A percentile compares a stretch with the other conserved stretches of the same genome.
Evolutionary conservation across 2,888 invertebrate species (phyloP).

Genomic region (Himalopsyche anomala): DNA sequence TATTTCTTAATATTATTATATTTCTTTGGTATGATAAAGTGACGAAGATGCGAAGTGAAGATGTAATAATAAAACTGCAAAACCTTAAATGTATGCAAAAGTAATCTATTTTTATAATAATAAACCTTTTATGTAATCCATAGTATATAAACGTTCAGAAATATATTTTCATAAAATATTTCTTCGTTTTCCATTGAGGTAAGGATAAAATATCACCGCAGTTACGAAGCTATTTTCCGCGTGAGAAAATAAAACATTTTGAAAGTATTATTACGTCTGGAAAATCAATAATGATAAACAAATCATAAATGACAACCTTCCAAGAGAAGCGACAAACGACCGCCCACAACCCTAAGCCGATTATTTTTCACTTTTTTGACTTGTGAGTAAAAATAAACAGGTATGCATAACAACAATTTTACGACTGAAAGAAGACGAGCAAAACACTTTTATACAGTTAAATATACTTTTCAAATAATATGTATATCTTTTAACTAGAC

Average conservation of each 20-base stretch:
- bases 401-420: background rate
- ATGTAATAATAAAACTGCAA: too few relatives aligned
- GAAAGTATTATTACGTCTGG: background rate
- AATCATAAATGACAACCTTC: slow-evolving; percentile 49
- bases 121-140: background rate
- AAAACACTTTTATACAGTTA: too few relatives aligned
- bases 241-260: slow-evolving; percentile 16
- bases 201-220: background rate
- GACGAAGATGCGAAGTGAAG: too few relatives aligned
- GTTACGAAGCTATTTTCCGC: slow-evolving; percentile 17
- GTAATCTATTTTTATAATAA: background rate
- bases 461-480: too few relatives aligned
- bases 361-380: slow-evolving; percentile 55
- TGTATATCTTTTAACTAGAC: background rate
- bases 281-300: slow-evolving; percentile 33
- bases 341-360: slow-evolving; percentile 54
- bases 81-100: background rate
- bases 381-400: slow-evolving; percentile 55
- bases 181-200: background rate
- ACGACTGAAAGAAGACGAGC: background rate
- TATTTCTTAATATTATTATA: too few relatives aligned
- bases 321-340: slow-evolving; percentile 44
- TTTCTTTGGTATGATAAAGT: too few relatives aligned
- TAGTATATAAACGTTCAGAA: background rate
- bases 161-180: background rate